Evolutionary conservation across 2,888 invertebrate species (phyloP).

Genomic region (Automeris io): DNA sequence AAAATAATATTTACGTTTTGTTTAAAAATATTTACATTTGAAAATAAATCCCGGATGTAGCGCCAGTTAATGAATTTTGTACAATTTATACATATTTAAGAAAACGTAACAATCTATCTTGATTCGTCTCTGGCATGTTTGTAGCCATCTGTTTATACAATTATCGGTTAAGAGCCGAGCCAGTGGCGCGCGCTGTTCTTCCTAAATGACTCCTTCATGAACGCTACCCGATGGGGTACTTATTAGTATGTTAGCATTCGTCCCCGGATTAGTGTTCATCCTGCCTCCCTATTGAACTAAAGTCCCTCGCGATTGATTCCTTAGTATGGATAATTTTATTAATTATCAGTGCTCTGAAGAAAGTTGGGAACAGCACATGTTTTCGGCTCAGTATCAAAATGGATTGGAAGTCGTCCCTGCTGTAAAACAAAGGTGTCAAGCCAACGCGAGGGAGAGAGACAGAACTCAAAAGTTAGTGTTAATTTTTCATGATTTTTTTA

Average conservation of each 20-base stretch:
- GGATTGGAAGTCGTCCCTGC: slow-evolving; percentile 42
- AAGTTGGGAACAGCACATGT: slow-evolving; percentile 49
- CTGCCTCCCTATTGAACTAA: slow-evolving; percentile 25
- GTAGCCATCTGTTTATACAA: slow-evolving; percentile 75
- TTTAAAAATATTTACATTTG: no score
- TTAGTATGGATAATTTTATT: slow-evolving; percentile 49
- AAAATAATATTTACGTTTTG: no score
- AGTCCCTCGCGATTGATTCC: background rate
- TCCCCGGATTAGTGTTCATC: slow-evolving; percentile 51
- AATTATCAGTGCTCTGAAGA: slow-evolving; percentile 51
- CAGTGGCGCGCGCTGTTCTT: slow-evolving; percentile 73
- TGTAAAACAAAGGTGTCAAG: slow-evolving; percentile 83
- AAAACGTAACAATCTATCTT: no score
- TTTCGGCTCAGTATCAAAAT: slow-evolving; percentile 39
- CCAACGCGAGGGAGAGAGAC: slow-evolving; percentile 89
- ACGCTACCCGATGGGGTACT: slow-evolving; percentile 59
- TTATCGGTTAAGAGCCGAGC: slow-evolving; percentile 68
- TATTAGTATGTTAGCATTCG: slow-evolving; percentile 51
- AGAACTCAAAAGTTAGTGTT: slow-evolving; percentile 87
- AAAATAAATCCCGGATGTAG: no score
- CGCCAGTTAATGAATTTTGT: no score
- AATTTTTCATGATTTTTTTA: slow-evolving; percentile 11
- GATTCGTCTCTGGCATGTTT: slow-evolving; percentile 42
- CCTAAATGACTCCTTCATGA: slow-evolving; percentile 74
- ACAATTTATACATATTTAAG: no score